phyloP scores from a whole-genome alignment of 2,888 invertebrate genomes.

The Pseudoips prasinana region DNA sequence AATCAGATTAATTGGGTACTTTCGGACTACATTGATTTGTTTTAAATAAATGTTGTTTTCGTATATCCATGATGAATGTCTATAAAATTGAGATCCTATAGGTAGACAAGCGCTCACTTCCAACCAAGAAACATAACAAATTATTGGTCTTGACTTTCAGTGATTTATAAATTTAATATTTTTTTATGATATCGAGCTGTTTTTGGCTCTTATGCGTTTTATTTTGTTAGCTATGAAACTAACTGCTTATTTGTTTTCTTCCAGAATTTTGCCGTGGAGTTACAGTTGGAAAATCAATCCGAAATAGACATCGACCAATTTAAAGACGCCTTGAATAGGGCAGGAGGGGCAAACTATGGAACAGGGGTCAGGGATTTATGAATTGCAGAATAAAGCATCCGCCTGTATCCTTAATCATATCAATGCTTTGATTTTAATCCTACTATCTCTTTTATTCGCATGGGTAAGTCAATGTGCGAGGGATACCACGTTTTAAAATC shows the following conservation, averaged over 20 bases:
- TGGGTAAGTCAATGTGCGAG: constrained; percentile 2
- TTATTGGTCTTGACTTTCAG: too few relatives aligned
- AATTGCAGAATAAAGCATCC: constrained; percentile 51
- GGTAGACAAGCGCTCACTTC: too few relatives aligned
- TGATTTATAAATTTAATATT: too few relatives aligned
- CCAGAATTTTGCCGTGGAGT: constrained; percentile 90
- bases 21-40: constrained; percentile 73
- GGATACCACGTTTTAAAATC: constrained; percentile 23
- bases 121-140: too few relatives aligned
- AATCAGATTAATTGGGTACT: constrained; percentile 16
- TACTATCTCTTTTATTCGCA: constrained; percentile 11
- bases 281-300: constrained; percentile 85
- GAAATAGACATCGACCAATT: constrained; percentile 88
- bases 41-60: too few relatives aligned
- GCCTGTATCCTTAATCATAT: constrained; percentile 38
- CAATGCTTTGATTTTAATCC: constrained; percentile 37
- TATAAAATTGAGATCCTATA: too few relatives aligned
- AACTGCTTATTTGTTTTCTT: constrained; percentile 39
- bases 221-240: too few relatives aligned
- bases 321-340: constrained; percentile 85
- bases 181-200: too few relatives aligned
- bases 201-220: too few relatives aligned
- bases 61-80: too few relatives aligned
- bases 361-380: constrained; percentile 87
- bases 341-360: constrained; percentile 91